phyloP scores from a whole-genome alignment of 2,113 vertebrate species.

The Trichomycterus rosablanca region DNA sequence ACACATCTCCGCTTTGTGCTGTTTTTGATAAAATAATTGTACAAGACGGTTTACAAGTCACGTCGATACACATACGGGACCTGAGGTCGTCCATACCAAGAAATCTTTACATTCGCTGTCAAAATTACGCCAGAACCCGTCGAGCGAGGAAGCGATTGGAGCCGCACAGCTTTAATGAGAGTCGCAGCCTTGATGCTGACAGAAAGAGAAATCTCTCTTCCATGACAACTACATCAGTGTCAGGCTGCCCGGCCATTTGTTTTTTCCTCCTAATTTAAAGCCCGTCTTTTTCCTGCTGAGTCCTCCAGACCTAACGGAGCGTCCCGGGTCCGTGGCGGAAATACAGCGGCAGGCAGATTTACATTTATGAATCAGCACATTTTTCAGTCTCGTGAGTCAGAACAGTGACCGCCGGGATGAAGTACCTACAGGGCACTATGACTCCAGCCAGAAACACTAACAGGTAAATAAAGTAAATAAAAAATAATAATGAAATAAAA shows the following conservation, averaged over 20 bases:
- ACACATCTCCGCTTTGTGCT: too few relatives aligned
- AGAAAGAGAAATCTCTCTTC: not conserved
- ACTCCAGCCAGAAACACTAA: too few relatives aligned
- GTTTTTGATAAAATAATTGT: too few relatives aligned
- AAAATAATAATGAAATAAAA: not conserved
- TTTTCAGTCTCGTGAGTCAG: not conserved
- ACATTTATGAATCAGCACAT: conserved; percentile 14
- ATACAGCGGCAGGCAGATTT: not conserved
- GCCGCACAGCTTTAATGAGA: not conserved
- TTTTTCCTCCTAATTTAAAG: conserved; percentile 4
- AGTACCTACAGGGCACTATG: conserved; percentile 2
- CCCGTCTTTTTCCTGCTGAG: conserved; percentile 9
- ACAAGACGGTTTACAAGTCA: too few relatives aligned
- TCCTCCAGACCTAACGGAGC: conserved; percentile 6
- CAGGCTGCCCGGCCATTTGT: conserved; percentile 1
- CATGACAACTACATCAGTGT: not conserved
- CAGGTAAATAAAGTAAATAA: too few relatives aligned
- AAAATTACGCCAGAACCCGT: too few relatives aligned
- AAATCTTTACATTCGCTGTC: too few relatives aligned
- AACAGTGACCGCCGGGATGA: not conserved
- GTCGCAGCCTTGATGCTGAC: conserved; percentile 1
- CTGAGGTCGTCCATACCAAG: too few relatives aligned
- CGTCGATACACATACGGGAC: too few relatives aligned
- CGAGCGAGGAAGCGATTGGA: conserved; percentile 1
- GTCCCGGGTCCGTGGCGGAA: not conserved